Conservation (phyloP, 2,797 vertebrate species). For the Streptopelia turtur region DNA sequence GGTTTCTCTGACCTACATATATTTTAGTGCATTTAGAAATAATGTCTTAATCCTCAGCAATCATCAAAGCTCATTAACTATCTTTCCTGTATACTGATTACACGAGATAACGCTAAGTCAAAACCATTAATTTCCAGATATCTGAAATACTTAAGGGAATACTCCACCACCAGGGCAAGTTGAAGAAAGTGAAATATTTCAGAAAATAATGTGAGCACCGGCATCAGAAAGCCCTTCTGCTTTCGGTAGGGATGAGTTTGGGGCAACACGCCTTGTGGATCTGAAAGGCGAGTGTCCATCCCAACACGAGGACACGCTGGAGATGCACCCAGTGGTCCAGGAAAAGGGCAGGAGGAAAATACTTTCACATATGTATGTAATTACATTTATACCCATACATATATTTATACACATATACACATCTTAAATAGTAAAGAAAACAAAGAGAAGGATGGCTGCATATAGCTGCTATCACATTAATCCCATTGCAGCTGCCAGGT, state of each 20-base stretch:
- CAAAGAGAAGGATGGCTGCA: neutral
- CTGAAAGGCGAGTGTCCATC: neutral
- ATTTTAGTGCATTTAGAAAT: neutral
- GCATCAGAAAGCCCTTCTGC: neutral
- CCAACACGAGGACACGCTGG: neutral
- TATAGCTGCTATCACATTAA: too few species aligned
- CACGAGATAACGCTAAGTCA: neutral
- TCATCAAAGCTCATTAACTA: neutral
- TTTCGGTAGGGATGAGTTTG: neutral
- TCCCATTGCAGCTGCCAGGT: neutral
- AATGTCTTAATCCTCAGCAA: neutral
- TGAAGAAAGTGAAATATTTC: neutral
- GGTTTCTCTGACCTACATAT: neutral
- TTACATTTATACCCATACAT: too few species aligned
- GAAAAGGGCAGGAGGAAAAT: neutral
- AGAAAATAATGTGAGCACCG: neutral
- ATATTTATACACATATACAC: neutral
- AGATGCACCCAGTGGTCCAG: neutral
- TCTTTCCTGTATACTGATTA: neutral
- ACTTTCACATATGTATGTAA: neutral
- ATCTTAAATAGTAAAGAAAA: neutral
- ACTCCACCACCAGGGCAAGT: neutral
- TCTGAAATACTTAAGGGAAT: neutral
- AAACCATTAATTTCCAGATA: neutral
- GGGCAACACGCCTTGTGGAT: fast-evolving